Base-by-base conservation (phyloP, 2,113 vertebrate species). In the Hippocampus comes region DNA sequence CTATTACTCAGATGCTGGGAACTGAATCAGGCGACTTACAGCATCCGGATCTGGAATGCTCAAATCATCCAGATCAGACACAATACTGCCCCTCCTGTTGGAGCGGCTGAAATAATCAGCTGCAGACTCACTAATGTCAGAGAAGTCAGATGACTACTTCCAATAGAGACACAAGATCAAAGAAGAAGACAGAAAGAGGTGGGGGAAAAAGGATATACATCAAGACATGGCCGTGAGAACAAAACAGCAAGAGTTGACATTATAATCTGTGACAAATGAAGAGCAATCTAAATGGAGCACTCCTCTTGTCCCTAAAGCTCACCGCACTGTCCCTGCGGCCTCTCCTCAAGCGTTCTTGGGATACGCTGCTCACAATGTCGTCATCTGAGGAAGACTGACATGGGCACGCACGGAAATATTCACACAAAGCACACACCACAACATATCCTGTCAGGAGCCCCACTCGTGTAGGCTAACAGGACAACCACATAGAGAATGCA, bases 61-160 rank as follows among this genome's bases (percentile, higher is more conserved):
- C 91, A 91, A 80, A 82, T 95, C 95, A 78, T 96, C 96, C 75
- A 94, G 86, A 89, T 97, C 93, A 1, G 96, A 98, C 84, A 97
- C 94, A 78, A 97, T 78, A 43, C 97, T 98, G 86, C 96, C 96
- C 86, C 95, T 94, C 83, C 91, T 94, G 90, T 89, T 95, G 84
- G 95, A 94, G 82, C 94, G 95, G 83, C 96, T 95, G 68, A 99
- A 99, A 94, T 95, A 98, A 87, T 99, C 97, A 63, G 97, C 97
- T 15, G 95, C 91, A 67, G 95, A 96, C 88, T 95, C 96, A 80
- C 93, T 97, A 83, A 91, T 91, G 88, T 93, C 92, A 79, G 93
- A 95, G 93, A 96, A 94, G 88, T 91, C 92, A 88, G 92, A 95
- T 1, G 84, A 92, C 95, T 97, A 73, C 61, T 75, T 61, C 27